Evolutionary conservation across 2,113 vertebrate species (phyloP), one percentile per base, ranked within the genome.

Genomic region (Malurus alboscapulatus): DNA sequence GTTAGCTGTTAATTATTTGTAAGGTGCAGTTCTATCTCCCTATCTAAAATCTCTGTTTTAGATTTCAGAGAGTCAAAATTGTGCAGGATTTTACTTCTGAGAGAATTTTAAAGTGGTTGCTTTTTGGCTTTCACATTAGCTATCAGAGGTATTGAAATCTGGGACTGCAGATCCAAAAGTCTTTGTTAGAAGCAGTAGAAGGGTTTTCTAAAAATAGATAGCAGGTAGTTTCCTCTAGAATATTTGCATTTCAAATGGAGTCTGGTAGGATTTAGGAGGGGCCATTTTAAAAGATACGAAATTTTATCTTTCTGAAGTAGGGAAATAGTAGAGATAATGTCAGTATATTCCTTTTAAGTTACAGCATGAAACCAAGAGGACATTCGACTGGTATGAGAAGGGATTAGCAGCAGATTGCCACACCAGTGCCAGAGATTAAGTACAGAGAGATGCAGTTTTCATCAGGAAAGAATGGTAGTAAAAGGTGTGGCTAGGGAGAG

Each of bases 241-340:
- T 88, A 88, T 88, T 92, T 95, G 76, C 83, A 78, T 93, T 94
- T 94, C 51, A 88, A 40, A 86, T 88, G 30, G 63, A 86, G 13
- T 34, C 22, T 93, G 58, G 34, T 92, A 45, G 72, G 63, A 80
- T 90, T 92, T 58, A 29, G 42, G 48, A 69, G 42, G 58, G 59
- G 59, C 36, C 55, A 30, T 90, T 91, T 88, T 19, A 44, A 65
- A 55, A 62, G 14, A 40, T 22, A 47, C 0, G 8, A 58, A 82
- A 66, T 40, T 22, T 44, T 85, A 36, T 34, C 34, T 80, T 88
- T 88, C 29, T 86, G 82, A 79, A 83, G 12, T 26, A 44, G 34
- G n/a, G 32, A 44, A 74, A 36, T 71, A 54, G 25, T 85, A 54
- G 62, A 62, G 38, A 67, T 68, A 42, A 59, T 83, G 50, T 58